Percentiles rank a stretch among this genome's conserved stretches.
These are phyloP conservation scores for Oligia latruncula DNA, from an alignment of 2,888 invertebrate genomes.

Conservation along the genomic window DNA sequence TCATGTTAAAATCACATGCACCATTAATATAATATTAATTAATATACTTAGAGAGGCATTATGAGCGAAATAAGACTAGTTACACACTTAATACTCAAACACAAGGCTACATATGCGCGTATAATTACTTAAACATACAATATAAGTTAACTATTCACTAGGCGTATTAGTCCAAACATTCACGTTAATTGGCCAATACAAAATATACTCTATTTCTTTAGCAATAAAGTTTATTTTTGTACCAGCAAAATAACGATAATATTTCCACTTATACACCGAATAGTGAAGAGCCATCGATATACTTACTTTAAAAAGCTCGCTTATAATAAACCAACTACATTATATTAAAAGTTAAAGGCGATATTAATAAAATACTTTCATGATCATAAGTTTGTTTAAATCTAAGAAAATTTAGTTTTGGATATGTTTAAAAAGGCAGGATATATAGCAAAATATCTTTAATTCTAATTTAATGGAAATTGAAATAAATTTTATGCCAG, in stretches of 20 bases:
- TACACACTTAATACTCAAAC: constrained; percentile 60
- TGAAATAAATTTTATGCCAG: constrained; percentile 8
- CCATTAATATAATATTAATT: constrained; percentile 36
- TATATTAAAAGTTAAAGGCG: constrained; percentile 28
- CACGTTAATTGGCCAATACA: background rate
- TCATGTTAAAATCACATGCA: constrained; percentile 61
- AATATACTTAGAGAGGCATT: constrained; percentile 45
- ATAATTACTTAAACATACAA: constrained; percentile 41
- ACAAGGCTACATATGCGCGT: constrained; percentile 38
- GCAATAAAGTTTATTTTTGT: background rate
- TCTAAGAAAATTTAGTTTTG: background rate
- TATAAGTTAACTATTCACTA: background rate
- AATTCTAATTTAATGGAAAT: background rate
- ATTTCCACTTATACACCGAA: background rate
- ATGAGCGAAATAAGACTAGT: constrained; percentile 62
- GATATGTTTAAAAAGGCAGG: constrained; percentile 10
- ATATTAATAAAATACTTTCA: constrained; percentile 16
- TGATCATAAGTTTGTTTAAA: constrained; percentile 6
- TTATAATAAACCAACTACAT: constrained; percentile 9
- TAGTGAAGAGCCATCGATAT: background rate
- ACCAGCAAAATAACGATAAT: background rate
- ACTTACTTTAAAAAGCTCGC: constrained; percentile 40
- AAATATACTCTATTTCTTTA: background rate
- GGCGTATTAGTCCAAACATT: background rate
- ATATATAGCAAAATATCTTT: background rate